Evolutionary conservation across 2,113 vertebrate genomes (phyloP).

Genomic region (Spizaetus ornatus): DNA sequence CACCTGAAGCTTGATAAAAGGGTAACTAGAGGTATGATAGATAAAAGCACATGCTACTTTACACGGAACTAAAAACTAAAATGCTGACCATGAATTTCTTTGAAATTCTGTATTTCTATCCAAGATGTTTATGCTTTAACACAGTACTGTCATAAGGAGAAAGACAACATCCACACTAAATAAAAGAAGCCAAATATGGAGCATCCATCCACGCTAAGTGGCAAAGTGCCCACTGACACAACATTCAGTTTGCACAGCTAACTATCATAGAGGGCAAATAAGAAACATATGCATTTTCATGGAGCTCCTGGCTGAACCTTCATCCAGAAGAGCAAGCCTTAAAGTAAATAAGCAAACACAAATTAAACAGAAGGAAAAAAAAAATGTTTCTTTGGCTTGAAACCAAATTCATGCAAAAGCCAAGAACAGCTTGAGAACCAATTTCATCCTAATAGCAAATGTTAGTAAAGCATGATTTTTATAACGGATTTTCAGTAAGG

Average conservation of each 20-base stretch:
- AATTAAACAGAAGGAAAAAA: neutral
- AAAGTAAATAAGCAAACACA: slow-evolving; percentile 15
- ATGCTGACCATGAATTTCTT: neutral
- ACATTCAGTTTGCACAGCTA: neutral
- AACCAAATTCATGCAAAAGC: neutral
- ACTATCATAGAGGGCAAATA: neutral
- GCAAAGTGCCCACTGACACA: neutral
- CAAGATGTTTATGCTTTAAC: neutral
- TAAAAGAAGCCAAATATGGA: neutral
- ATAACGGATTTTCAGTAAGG: neutral
- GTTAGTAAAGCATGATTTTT: neutral
- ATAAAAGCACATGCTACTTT: neutral
- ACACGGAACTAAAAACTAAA: neutral
- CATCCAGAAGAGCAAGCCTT: neutral
- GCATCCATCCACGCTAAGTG: neutral
- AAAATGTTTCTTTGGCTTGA: neutral
- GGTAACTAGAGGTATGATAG: neutral
- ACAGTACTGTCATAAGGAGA: neutral
- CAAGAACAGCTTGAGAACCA: neutral
- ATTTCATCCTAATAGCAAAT: slow-evolving; percentile 10
- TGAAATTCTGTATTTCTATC: neutral
- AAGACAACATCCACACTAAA: neutral
- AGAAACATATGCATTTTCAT: neutral
- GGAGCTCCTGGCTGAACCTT: neutral
- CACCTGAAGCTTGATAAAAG: neutral